phyloP scores from a whole-genome alignment of 2,113 vertebrate species.

The Axis porcinus region DNA sequence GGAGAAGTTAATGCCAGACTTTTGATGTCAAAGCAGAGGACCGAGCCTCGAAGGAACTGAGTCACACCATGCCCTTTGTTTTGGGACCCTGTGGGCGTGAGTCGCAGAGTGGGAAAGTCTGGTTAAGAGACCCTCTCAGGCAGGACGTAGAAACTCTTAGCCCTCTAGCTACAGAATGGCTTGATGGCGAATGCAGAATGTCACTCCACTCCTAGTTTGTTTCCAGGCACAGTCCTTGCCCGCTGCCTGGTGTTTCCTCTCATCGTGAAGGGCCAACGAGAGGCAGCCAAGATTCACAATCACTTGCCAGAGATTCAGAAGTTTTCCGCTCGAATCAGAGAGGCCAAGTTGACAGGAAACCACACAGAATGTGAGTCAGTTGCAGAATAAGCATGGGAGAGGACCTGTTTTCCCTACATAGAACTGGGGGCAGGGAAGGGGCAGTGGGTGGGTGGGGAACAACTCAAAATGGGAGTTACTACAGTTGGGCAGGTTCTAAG shows the following conservation, averaged over 20 bases:
- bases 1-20: not conserved
- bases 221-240: conserved; percentile 85
- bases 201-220: not conserved
- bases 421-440: not conserved
- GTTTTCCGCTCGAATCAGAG: conserved; percentile 82
- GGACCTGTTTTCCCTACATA: not conserved
- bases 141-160: not conserved
- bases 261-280: conserved; percentile 90
- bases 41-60: not conserved
- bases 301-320: conserved; percentile 87
- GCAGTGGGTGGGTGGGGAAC: not conserved
- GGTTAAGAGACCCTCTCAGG: not conserved
- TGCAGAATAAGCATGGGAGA: not conserved
- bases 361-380: conserved; percentile 83
- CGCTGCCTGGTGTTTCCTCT: conserved; percentile 87
- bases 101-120: not conserved
- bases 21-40: not conserved
- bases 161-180: not conserved
- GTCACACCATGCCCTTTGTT: not conserved
- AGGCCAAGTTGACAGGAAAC: conserved; percentile 89
- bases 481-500: not conserved
- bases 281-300: conserved; percentile 91
- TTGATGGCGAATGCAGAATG: not conserved
- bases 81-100: not conserved
- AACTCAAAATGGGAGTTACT: not conserved